Conservation (phyloP, 2,888 invertebrate species). For the Leptothorax acervorum region DNA sequence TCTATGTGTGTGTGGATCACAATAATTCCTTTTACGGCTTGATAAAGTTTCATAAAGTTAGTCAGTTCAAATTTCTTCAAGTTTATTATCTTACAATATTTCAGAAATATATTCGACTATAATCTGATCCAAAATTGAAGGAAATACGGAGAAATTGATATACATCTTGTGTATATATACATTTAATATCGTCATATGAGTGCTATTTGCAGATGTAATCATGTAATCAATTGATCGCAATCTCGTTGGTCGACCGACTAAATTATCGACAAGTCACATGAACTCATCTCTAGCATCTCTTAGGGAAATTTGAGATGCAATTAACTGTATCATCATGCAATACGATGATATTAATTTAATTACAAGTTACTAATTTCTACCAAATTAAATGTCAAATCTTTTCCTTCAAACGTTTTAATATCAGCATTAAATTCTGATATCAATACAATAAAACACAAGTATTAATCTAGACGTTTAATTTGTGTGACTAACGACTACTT, state of each 20-base stretch:
- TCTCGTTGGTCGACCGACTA: slow-evolving; percentile 18
- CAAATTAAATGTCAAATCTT: slow-evolving; percentile 18
- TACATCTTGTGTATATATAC: background rate
- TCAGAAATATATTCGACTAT: background rate
- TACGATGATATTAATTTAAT: background rate
- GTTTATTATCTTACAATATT: background rate
- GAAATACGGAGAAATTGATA: slow-evolving; percentile 17
- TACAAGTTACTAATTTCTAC: background rate
- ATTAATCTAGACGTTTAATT: background rate
- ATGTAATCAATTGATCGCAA: slow-evolving; percentile 41
- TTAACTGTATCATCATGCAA: slow-evolving; percentile 4
- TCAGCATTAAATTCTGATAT: background rate
- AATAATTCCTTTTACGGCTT: background rate
- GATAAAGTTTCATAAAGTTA: background rate
- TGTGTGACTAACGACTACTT: background rate
- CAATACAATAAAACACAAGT: background rate
- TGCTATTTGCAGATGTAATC: slow-evolving; percentile 34
- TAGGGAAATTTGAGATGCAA: slow-evolving; percentile 1
- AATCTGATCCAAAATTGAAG: background rate
- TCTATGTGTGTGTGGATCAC: background rate
- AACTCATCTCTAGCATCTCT: slow-evolving; percentile 1
- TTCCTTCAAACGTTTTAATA: background rate
- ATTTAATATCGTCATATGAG: background rate
- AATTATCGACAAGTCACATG: slow-evolving; percentile 13
- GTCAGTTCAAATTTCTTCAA: background rate